Base-by-base conservation (phyloP, 2,113 vertebrate species). In the Paedocypris sp. region DNA sequence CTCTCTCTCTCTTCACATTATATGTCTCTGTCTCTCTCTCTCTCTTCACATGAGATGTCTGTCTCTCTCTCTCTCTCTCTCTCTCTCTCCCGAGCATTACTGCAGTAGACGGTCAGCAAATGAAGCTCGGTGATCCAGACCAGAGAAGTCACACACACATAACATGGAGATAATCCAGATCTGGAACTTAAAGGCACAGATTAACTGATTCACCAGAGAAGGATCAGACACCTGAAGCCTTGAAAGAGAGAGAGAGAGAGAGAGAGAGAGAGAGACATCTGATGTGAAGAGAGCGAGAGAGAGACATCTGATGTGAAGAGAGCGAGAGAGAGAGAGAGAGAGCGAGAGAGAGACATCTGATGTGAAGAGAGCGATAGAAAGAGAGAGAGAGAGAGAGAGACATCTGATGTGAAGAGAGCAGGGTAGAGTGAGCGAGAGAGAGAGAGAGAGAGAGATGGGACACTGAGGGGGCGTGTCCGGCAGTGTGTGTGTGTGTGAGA, bases 401-500 rank as follows among this genome's bases (percentile, higher is more conserved):
- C 46, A 50, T 18, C 45, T 50, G 61, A 58, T 38, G 54, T 6
- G 38, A 15, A 58, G 58, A 62, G 63, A 58, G 68, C 58, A 68
- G 77, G 64, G 68, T 6, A 38, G 16, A 28, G 36, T 47, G 39
- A 36, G 9, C n/a, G 69, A 79, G 64, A 70, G 11, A 38, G 16
- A 28, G 36, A 53, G 39, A 36, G 9, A 28, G n/a, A 39, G 49
- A 13, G 56, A 51, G 51, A 50, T 18, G 51, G 57, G 61, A 58
- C 32, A 60, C 8, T 42, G 15, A 58, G 58, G 68, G 63, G 62
- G 68, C 58, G 58, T 70, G 68, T 66, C 50, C 31, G 46, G 2
- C 25, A 60, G 48, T 6, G 16, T 57, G 51, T 33, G 25, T 57
- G 49, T 49, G 42, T 64, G 42, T 57, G 38, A 12, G 18, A 22